These are phyloP conservation scores for Gisinianus flammeolus DNA, from an alignment of 2,888 invertebrate genomes.

Conservation along the genomic window DNA sequence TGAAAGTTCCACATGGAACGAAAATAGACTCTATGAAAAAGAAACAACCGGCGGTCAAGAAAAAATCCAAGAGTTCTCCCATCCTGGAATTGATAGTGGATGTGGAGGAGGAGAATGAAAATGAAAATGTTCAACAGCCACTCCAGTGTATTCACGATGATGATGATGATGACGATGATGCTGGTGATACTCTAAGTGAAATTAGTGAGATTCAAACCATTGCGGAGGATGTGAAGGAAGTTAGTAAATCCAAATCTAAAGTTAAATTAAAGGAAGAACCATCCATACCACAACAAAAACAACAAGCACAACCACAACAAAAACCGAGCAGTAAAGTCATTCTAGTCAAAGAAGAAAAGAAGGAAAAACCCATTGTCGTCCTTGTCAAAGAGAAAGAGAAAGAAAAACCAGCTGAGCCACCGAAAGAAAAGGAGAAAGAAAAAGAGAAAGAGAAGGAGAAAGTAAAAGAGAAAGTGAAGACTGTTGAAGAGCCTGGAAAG, in stretches of 20 bases:
- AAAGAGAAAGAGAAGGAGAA: not conserved
- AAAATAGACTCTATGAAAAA: slow-evolving; percentile 1
- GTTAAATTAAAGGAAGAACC: slow-evolving; percentile 10
- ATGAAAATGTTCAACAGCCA: slow-evolving; percentile 56
- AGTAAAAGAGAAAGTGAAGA: slow-evolving; percentile 28
- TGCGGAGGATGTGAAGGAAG: slow-evolving; percentile 50
- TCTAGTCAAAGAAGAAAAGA: not conserved
- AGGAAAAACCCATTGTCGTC: not conserved
- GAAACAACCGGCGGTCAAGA: slow-evolving; percentile 40
- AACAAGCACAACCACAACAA: not conserved
- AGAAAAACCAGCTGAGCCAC: slow-evolving; percentile 53
- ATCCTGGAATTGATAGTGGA: slow-evolving; percentile 68
- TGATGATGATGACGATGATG: slow-evolving; percentile 50
- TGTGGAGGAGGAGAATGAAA: slow-evolving; percentile 68
- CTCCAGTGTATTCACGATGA: slow-evolving; percentile 22
- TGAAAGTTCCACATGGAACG: not conserved
- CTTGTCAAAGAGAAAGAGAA: not conserved
- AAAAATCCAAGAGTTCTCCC: slow-evolving; percentile 55
- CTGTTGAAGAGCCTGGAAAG: slow-evolving; percentile 11
- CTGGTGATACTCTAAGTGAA: slow-evolving; percentile 56
- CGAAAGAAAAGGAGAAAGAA: slow-evolving; percentile 60
- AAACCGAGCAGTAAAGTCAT: not conserved
- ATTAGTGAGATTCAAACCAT: slow-evolving; percentile 57
- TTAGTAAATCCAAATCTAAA: slow-evolving; percentile 17
- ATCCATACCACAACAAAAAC: not conserved